These are phyloP conservation scores for Notarius lentiginosus DNA, from an alignment of 2,113 vertebrate species.

Conservation along the genomic window DNA sequence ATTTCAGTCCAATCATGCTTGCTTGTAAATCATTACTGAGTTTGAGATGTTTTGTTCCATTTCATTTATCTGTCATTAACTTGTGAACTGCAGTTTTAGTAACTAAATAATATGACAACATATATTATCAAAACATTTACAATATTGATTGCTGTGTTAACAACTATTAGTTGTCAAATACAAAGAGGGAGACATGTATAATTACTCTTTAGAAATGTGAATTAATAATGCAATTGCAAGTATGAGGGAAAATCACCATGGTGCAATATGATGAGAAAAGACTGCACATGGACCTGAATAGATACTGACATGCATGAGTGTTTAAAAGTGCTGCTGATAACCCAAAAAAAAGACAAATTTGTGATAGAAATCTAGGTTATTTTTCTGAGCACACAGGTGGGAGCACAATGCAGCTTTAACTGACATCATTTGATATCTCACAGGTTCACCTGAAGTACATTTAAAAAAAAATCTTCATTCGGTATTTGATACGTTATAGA, in stretches of 20 bases:
- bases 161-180: constrained; percentile 21
- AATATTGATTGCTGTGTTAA: constrained; percentile 29
- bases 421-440: not conserved
- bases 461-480: constrained; percentile 36
- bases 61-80: not conserved
- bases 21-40: not conserved
- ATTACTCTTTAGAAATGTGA: not conserved
- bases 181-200: constrained; percentile 24
- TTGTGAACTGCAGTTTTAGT: constrained; percentile 13
- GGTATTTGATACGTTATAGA: constrained; percentile 18
- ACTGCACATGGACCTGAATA: constrained; percentile 14
- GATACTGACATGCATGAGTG: constrained; percentile 17
- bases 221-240: not conserved
- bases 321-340: constrained; percentile 43
- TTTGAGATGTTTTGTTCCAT: not conserved
- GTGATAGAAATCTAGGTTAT: not conserved
- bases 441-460: constrained; percentile 4
- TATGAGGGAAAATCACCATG: not conserved
- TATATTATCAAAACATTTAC: constrained; percentile 20
- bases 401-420: not conserved
- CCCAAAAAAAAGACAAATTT: not conserved
- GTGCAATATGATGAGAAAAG: not conserved
- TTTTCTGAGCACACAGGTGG: not conserved
- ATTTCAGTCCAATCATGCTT: constrained; percentile 20
- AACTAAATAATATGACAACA: constrained; percentile 14